Conservation (phyloP, 2,113 vertebrate species). For the Agapornis roseicollis region DNA sequence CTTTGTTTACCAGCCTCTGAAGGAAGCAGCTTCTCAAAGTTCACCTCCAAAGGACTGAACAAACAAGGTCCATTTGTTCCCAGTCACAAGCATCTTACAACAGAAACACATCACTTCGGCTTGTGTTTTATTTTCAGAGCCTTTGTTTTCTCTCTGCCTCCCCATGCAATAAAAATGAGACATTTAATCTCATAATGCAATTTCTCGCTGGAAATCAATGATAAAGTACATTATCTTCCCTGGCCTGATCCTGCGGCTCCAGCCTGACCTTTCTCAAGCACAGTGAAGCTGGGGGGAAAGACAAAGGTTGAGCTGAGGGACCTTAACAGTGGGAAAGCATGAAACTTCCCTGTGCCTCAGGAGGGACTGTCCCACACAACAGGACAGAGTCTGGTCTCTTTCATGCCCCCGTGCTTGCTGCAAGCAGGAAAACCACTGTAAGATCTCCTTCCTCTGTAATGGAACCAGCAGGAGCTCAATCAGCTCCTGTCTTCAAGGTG, state of each 20-base stretch:
- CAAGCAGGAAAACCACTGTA: fast-evolving
- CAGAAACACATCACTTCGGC: neutral
- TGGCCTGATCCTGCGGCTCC: neutral
- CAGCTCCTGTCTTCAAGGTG: neutral
- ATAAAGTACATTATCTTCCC: slow-evolving; percentile 14
- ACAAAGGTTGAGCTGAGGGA: neutral
- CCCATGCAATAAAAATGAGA: slow-evolving; percentile 48
- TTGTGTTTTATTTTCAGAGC: neutral
- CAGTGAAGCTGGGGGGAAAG: fast-evolving
- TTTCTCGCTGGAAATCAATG: slow-evolving; percentile 51
- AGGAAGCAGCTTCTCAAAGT: slow-evolving; percentile 2
- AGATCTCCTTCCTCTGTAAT: neutral
- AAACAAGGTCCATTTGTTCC: neutral
- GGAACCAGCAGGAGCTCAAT: neutral
- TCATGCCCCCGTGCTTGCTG: neutral
- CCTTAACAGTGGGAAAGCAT: neutral
- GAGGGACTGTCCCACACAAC: neutral
- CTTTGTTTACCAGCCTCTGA: neutral
- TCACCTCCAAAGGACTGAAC: neutral
- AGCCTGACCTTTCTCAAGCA: neutral
- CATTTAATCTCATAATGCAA: slow-evolving; percentile 55
- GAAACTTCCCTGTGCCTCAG: neutral
- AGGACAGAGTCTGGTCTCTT: neutral
- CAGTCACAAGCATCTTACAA: neutral
- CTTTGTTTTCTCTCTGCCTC: neutral